Evolutionary conservation across 2,113 vertebrate genomes (phyloP), one percentile per base, ranked within the genome.

Genomic region (Hoplias malabaricus): DNA sequence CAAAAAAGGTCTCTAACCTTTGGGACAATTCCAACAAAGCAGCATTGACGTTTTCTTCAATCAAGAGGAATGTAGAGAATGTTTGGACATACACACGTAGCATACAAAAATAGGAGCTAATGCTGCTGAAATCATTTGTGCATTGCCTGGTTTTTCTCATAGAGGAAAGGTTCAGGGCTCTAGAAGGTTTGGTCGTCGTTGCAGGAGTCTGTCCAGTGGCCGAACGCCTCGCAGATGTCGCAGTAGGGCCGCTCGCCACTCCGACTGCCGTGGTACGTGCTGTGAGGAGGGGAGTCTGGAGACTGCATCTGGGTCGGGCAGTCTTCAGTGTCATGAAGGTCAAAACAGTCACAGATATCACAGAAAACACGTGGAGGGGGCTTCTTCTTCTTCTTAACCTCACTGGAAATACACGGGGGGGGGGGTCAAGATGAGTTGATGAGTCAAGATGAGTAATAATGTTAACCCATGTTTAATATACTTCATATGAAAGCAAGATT

Each of bases 321-420:
- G 87, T 99, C 97, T 86, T 99, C 97, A 0, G 96, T 98, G 88
- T 99, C 96, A 0, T 99, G 97, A 38, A 94, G 95, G 69, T 99
- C 97, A 1, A 99, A 99, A 91, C 95, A 95, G 91, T 98, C 97
- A 48, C 97, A 99, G 84, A 98, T 98, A 82, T 99, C 96, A 36
- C 97, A 99, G 94, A 98, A 99, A 2, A 98, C 95, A 2, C 96
- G 96, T 0, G 95, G 96, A 0, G 91, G 84, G 0, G 79, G 69
- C 67, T 96, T 96, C 91, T 96, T 97, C 73, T 95, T 96, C 21
- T 90, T 87, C 85, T 93, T 92, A 2, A 92, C 80, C 12, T 74
- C 73, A 0, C 53, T 73, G 1, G 63, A 68, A 31, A 82, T 86
- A 34, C 14, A 43, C 50, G 12, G 23, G 16, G 11, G 31, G 33